Percentiles rank a stretch among this genome's conserved stretches.
phyloP scores from a whole-genome alignment of 92 coral and sea anemone species.

The Zoanthus solanderi region DNA sequence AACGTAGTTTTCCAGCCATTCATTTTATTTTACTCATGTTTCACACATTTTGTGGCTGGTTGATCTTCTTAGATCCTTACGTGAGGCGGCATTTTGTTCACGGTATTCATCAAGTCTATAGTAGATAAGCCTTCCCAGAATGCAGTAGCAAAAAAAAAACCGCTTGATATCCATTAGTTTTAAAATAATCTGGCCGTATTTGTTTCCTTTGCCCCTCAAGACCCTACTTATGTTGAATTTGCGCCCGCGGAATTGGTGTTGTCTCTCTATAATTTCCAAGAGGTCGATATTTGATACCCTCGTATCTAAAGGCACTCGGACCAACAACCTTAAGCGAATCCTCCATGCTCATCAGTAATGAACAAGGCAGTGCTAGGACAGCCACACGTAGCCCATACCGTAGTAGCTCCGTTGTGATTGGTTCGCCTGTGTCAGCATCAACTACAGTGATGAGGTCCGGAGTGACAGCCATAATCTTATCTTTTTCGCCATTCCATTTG shows the following conservation, averaged over 20 bases:
- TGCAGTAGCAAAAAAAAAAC: no score
- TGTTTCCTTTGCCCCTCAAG: neutral
- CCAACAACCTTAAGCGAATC: slow-evolving; percentile 80
- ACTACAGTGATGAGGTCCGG: slow-evolving; percentile 94
- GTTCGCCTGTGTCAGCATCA: slow-evolving; percentile 88
- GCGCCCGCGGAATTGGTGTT: slow-evolving; percentile 72
- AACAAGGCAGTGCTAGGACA: slow-evolving; percentile 81
- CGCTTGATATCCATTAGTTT: no score
- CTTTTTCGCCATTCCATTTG: slow-evolving; percentile 70
- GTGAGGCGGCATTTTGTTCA: no score
- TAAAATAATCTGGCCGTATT: no score
- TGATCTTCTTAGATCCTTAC: no score
- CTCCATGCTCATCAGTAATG: slow-evolving; percentile 72
- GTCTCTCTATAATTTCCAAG: slow-evolving; percentile 72
- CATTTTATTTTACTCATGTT: no score
- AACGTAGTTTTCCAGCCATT: no score
- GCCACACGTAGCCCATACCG: slow-evolving; percentile 96
- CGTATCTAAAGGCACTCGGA: slow-evolving; percentile 89
- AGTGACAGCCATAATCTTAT: slow-evolving; percentile 67
- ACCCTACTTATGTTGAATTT: neutral
- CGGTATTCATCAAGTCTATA: no score
- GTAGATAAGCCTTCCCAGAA: no score
- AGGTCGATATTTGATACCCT: slow-evolving; percentile 69
- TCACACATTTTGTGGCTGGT: no score
- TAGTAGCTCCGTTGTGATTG: slow-evolving; percentile 88